Evolutionary conservation across 2,888 invertebrate species (phyloP).

Genomic region (Caradrina kadenii): DNA sequence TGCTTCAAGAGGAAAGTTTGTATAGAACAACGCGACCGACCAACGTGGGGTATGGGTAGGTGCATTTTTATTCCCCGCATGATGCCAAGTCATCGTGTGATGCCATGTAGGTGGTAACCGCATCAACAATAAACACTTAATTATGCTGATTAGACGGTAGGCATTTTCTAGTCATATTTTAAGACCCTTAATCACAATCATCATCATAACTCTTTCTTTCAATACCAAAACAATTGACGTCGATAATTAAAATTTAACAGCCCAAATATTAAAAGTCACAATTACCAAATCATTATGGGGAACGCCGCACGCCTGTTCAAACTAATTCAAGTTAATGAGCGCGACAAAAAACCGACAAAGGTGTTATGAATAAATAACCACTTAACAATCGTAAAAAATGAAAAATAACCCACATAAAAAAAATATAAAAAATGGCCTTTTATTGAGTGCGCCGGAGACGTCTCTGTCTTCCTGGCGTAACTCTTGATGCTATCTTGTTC

Average conservation of each 20-base stretch:
- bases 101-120: neutral
- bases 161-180: neutral
- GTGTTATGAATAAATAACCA: slow-evolving; percentile 88
- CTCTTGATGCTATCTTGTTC: slow-evolving; percentile 88
- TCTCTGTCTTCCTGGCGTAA: slow-evolving; percentile 82
- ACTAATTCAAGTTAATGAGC: slow-evolving; percentile 84
- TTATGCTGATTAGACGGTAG: neutral
- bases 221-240: slow-evolving; percentile 37
- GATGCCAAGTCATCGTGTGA: too few species aligned
- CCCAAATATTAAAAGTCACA: slow-evolving; percentile 61
- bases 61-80: too few species aligned
- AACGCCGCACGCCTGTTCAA: slow-evolving; percentile 72
- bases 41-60: too few species aligned
- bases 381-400: slow-evolving; percentile 76
- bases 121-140: neutral
- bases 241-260: slow-evolving; percentile 54
- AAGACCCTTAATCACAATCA: slow-evolving; percentile 4
- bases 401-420: slow-evolving; percentile 49
- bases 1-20: too few species aligned
- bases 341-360: slow-evolving; percentile 85
- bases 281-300: slow-evolving; percentile 59
- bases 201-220: slow-evolving; percentile 15
- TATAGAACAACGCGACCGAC: too few species aligned
- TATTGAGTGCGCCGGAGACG: slow-evolving; percentile 84
- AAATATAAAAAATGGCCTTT: slow-evolving; percentile 69